Conservation (phyloP, 2,113 vertebrate genomes). For the Scomber colias region DNA sequence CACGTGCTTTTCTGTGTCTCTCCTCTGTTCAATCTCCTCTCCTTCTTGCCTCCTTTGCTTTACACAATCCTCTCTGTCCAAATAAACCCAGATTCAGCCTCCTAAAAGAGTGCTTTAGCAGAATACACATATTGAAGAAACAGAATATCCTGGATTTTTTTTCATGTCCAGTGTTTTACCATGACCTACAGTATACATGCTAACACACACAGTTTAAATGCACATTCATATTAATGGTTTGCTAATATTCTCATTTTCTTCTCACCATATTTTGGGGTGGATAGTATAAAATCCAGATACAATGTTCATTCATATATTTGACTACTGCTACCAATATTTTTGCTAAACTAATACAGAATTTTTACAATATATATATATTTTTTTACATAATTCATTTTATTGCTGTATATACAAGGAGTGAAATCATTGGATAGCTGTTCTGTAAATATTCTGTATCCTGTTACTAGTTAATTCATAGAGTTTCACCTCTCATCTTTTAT, state of each 20-base stretch:
- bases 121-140: slow-evolving; percentile 34
- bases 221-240: not conserved
- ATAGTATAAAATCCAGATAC: not conserved
- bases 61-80: slow-evolving; percentile 5
- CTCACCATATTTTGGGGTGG: too few relatives aligned
- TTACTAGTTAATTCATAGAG: not conserved
- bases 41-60: not conserved
- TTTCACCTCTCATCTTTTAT: not conserved
- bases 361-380: not conserved
- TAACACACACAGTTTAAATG: slow-evolving; percentile 4
- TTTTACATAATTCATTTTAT: slow-evolving; percentile 6
- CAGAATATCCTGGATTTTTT: slow-evolving; percentile 41
- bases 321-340: not conserved
- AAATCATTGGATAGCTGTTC: not conserved
- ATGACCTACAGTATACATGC: slow-evolving; percentile 12
- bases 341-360: not conserved
- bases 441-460: not conserved
- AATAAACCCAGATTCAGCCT: slow-evolving; percentile 37
- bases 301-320: slow-evolving; percentile 12
- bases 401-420: not conserved
- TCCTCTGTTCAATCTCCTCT: slow-evolving; percentile 21
- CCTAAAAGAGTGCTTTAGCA: slow-evolving; percentile 13
- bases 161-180: slow-evolving; percentile 5
- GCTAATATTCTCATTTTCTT: too few relatives aligned
- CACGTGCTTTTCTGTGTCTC: not conserved